Percentiles rank a stretch among this genome's conserved stretches.
Conservation (phyloP, 2,797 vertebrate genomes). For the Pipistrellus nathusii region DNA sequence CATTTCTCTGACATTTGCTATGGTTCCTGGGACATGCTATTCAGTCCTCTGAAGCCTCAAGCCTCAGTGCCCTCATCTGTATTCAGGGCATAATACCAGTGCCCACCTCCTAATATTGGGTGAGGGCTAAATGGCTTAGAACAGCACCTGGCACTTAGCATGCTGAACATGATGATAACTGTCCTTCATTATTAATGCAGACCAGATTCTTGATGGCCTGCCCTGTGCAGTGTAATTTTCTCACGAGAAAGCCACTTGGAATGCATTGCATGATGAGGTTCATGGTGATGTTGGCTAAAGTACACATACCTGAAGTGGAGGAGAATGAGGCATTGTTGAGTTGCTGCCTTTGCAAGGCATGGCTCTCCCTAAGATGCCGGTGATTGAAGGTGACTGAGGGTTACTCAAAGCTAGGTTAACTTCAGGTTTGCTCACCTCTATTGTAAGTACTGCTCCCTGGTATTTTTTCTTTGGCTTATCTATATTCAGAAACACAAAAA, state of each 20-base stretch:
- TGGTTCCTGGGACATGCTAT: background rate
- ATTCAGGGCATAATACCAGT: background rate
- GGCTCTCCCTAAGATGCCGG: background rate
- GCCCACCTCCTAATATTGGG: background rate
- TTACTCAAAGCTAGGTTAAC: background rate
- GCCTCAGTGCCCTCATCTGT: background rate
- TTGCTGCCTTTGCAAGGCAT: background rate
- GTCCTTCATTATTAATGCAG: background rate
- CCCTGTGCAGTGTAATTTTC: background rate
- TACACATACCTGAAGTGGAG: background rate
- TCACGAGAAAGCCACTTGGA: background rate
- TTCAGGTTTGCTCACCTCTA: background rate
- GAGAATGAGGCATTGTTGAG: background rate
- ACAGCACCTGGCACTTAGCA: background rate
- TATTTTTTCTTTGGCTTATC: background rate
- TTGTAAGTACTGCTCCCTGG: background rate
- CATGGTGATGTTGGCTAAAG: background rate
- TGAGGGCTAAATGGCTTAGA: background rate
- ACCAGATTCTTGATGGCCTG: background rate
- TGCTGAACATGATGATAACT: background rate
- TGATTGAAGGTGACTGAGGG: background rate
- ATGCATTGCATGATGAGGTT: background rate
- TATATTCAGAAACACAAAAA: background rate
- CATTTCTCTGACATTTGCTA: background rate
- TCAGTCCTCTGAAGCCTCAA: background rate